Percentiles rank a stretch among this genome's conserved stretches.
Evolutionary conservation across 2,888 invertebrate species (phyloP).

Genomic region (Trimorus sp.): DNA sequence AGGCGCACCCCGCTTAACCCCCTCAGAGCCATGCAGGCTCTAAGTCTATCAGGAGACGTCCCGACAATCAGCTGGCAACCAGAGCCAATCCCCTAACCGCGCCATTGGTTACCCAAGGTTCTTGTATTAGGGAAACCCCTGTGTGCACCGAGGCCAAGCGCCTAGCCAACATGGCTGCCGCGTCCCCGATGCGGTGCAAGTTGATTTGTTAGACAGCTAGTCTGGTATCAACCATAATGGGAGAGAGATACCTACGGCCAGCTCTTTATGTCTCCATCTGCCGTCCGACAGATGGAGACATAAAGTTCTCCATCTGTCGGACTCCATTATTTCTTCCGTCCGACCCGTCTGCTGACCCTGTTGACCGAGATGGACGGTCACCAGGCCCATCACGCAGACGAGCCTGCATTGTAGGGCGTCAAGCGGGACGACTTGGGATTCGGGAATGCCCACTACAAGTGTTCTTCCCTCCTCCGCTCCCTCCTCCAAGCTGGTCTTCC

Average conservation of each 20-base stretch:
- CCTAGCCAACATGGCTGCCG: conserved; percentile 32
- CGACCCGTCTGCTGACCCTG: no score
- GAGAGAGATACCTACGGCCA: no score
- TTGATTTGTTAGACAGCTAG: conserved; percentile 33
- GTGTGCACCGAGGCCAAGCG: conserved; percentile 28
- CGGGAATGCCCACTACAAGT: conserved; percentile 6
- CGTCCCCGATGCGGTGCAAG: conserved; percentile 40
- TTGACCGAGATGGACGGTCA: neutral
- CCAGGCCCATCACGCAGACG: neutral
- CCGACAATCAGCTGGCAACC: neutral
- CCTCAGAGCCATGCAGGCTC: conserved; percentile 12
- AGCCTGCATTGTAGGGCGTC: conserved; percentile 4
- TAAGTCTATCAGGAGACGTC: neutral
- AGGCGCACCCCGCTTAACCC: conserved; percentile 13
- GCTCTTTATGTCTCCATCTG: no score
- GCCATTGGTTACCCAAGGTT: conserved; percentile 15
- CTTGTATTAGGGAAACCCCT: conserved; percentile 18
- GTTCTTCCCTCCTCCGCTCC: neutral
- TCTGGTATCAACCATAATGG: neutral
- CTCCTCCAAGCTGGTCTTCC: neutral
- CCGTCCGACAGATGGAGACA: no score
- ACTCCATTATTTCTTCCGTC: no score
- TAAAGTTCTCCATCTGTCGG: no score
- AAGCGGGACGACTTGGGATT: neutral
- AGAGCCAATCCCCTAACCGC: neutral